Base-by-base conservation (phyloP, 2,113 vertebrate species). In the Glaucomys volans region DNA sequence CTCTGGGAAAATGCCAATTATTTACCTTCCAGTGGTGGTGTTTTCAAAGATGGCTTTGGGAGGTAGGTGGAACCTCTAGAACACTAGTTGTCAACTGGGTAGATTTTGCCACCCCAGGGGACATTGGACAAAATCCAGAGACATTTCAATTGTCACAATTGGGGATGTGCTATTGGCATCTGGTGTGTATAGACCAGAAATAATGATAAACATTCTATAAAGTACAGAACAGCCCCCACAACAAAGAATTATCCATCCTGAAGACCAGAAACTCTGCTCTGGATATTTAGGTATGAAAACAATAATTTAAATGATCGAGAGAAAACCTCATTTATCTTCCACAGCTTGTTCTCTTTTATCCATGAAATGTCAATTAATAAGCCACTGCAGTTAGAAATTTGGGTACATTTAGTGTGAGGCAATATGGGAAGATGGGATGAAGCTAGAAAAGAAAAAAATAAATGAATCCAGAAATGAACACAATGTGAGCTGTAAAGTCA, bases 1-100 rank as follows among this genome's bases (percentile, higher is more conserved):
- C 84, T 97, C 96, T 96, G 95, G 66, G 92, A 97, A 98, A 98
- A 97, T 95, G 71, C 54, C 96, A 97, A 91, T 64, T 91, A 37
- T 57, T 90, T 67, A 77, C 17, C 26, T 94, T 91, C 82, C 84
- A 69, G 0, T 59, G 54, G 22, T 40, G 7, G 72, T 72, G n/a
- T 35, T 82, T 72, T 93, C 26, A 59, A 76, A 52, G 47, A 87
- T 44, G 75, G 40, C 30, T 95, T 64, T 37, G 67, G 7, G 11
- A 66, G 1, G 28, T 3, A 4, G 28, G 28, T 40, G 24, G 20
- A 47, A 12, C n/a, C 66, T 74, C 37, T 69, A 71, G 20, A 52
- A 59, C 42, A 90, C 10, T 76, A 44, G 24, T 84, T 80, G n/a
- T 88, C 59, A 76, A 10, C 0, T 32, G 44, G 47, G 26, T 12